phyloP scores from a whole-genome alignment of 2,888 invertebrate genomes.

The Pyrocoelia pectoralis region DNA sequence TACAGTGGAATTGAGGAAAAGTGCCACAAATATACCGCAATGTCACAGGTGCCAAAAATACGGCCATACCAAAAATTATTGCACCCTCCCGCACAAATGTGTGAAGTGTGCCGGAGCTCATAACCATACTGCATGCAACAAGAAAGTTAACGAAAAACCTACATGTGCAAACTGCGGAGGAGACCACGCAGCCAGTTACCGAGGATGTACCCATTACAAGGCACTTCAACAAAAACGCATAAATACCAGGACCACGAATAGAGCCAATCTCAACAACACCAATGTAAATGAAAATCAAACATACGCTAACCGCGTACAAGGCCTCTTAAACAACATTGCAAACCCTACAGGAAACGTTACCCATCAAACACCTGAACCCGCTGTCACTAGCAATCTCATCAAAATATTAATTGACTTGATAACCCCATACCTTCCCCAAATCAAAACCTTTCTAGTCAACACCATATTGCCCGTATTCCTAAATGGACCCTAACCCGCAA shows the following conservation, averaged over 20 bases:
- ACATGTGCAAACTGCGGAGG: conserved; percentile 14
- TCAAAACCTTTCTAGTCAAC: conserved; percentile 13
- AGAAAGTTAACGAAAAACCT: conserved; percentile 3
- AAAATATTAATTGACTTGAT: not conserved
- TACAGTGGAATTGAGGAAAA: conserved; percentile 10
- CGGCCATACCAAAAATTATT: conserved; percentile 24
- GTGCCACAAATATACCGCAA: not conserved
- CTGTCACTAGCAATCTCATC: not conserved
- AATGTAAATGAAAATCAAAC: not conserved
- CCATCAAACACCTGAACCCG: not conserved
- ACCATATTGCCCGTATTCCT: not conserved
- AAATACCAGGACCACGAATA: not conserved
- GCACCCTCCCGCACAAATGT: conserved; percentile 15
- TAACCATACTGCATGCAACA: conserved; percentile 10
- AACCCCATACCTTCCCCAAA: not conserved
- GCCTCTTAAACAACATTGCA: not conserved
- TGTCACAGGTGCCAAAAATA: conserved; percentile 10
- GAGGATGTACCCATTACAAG: conserved; percentile 2
- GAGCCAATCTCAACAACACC: not conserved
- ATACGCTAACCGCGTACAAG: not conserved
- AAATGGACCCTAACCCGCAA: conserved; percentile 9
- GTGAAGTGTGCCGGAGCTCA: conserved; percentile 17
- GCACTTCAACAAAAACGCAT: not conserved
- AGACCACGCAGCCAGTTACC: not conserved
- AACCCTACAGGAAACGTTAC: not conserved